Evolutionary conservation across 2,113 vertebrate species (phyloP).

Genomic region (Haliaeetus leucogaster): DNA sequence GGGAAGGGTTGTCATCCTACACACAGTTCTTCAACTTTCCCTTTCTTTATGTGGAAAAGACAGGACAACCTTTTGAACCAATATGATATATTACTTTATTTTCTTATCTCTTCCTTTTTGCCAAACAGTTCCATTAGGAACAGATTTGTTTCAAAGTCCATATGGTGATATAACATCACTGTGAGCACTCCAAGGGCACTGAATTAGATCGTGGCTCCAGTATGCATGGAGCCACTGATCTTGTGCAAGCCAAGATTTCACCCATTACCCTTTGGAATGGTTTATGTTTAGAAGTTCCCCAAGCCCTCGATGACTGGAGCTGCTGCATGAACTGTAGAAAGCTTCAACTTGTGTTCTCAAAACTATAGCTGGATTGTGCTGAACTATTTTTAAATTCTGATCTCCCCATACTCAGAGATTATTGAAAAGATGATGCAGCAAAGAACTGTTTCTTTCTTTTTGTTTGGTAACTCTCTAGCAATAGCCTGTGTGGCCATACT

Average conservation of each 20-base stretch:
- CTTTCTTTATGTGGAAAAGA: neutral
- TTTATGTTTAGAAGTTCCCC: neutral
- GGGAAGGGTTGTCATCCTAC: neutral
- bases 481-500: neutral
- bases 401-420: neutral
- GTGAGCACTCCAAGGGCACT: neutral
- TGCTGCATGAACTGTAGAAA: neutral
- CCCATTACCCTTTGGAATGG: neutral
- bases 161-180: neutral
- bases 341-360: neutral
- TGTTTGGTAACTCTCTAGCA: neutral
- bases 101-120: neutral
- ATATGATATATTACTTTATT: neutral
- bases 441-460: neutral
- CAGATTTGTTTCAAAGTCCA: neutral
- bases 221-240: neutral
- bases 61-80: neutral
- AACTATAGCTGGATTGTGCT: neutral
- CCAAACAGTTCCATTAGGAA: neutral
- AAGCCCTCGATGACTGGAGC: neutral
- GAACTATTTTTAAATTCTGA: neutral
- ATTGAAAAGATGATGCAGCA: neutral
- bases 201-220: neutral
- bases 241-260: neutral
- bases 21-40: neutral